Evolutionary conservation across 2,113 vertebrate genomes (phyloP), one percentile per base, ranked within the genome.

Genomic region (Diphyllodes magnificus): DNA sequence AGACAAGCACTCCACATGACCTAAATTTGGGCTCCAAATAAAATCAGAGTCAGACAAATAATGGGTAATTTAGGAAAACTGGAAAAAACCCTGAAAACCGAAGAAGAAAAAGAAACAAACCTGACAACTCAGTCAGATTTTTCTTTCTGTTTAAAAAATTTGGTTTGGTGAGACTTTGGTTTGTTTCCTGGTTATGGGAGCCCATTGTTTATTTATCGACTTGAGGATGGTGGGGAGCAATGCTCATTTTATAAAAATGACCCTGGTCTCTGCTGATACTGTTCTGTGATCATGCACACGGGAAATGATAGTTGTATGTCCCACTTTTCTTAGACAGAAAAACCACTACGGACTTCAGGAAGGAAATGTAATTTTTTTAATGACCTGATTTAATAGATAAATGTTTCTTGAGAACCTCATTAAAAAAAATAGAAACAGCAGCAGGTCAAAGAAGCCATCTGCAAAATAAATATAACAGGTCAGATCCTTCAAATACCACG

Each of bases 341-440:
- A 92, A 53, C 54, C 87, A 81, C 59, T 35, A 21, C 0, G 4
- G 61, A 70, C 50, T 85, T 73, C 73, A 79, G 28, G 40, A 72
- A 96, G 69, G 64, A 93, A 95, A 91, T 18, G 42, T 37, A 61
- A 95, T 95, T 95, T 91, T 89, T 96, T 82, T 44, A 94, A 96
- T 96, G 73, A 95, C 90, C 87, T 82, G 59, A 80, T 94, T 94
- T 89, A 94, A 80, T 28, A 90, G 84, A 92, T 60, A 95, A 89
- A 93, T 69, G 66, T 76, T 95, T 89, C 77, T 95, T 76, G 63
- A 94, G 93, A 92, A 93, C 31, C 73, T 91, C 66, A 79, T 85
- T 91, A 5, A 47, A 93, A 85, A 69, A 90, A 82, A 49, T 10
- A 92, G 89, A 86, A 92, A 90, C 42, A 92, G 84, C 45, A 87